phyloP scores from a whole-genome alignment of 2,888 invertebrate genomes.

The Chydorus sphaericus region DNA sequence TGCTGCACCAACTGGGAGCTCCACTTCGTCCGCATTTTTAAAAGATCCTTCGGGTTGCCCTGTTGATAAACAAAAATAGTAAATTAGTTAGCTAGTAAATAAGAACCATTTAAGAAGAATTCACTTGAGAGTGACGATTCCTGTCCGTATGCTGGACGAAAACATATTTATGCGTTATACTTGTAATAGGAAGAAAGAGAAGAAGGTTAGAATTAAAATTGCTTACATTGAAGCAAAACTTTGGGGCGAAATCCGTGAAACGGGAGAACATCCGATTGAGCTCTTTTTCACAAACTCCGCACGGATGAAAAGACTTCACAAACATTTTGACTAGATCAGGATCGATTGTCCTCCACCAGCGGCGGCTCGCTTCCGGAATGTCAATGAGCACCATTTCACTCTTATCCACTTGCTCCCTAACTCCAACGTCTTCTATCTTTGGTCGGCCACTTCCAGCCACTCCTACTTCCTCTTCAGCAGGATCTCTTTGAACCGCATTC shows the following conservation, averaged over 20 bases:
- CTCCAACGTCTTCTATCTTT: no score
- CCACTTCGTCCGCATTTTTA: background rate
- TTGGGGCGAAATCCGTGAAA: conserved; percentile 44
- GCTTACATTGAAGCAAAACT: conserved; percentile 36
- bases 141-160: conserved; percentile 11
- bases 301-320: conserved; percentile 53
- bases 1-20: conserved; percentile 1
- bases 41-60: conserved; percentile 7
- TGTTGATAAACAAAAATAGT: background rate
- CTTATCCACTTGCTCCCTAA: conserved; percentile 35
- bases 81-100: background rate
- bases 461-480: conserved; percentile 4
- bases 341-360: conserved; percentile 84
- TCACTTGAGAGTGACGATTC: conserved; percentile 10
- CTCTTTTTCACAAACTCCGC: conserved; percentile 81
- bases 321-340: conserved; percentile 53
- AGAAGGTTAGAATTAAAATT: background rate
- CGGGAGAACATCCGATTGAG: conserved; percentile 56
- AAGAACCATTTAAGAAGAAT: conserved; percentile 2
- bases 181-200: no score
- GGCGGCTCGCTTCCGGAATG: conserved; percentile 31
- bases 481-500: conserved; percentile 18
- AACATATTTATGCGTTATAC: no score
- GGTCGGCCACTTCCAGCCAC: no score
- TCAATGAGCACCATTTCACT: no score